These are phyloP conservation scores for Ceratitis capitata DNA, from an alignment of 1,140 invertebrate genomes.

Conservation along the genomic window DNA sequence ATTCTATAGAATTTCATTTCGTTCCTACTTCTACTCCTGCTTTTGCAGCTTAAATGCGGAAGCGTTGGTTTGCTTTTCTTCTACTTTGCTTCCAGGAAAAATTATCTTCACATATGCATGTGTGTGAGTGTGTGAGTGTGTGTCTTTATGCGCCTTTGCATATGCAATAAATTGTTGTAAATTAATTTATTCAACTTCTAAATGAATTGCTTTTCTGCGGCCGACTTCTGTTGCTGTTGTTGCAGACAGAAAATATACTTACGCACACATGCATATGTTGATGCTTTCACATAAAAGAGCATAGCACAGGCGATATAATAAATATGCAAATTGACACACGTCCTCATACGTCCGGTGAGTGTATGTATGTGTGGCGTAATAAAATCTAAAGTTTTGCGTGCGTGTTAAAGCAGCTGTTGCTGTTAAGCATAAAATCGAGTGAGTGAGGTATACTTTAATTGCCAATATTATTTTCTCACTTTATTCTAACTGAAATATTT, in stretches of 20 bases:
- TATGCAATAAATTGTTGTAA: slow-evolving; percentile 36
- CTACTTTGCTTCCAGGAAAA: no score
- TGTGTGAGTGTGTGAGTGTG: background rate
- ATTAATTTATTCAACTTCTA: slow-evolving; percentile 37
- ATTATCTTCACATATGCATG: background rate
- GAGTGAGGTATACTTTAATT: background rate
- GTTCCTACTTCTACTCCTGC: background rate
- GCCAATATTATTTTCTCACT: background rate
- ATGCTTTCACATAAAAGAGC: background rate
- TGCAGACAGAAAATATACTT: background rate
- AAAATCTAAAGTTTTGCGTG: background rate
- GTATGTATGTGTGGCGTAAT: background rate
- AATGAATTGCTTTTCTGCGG: slow-evolving; percentile 23
- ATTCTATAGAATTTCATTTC: background rate
- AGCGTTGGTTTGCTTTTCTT: background rate
- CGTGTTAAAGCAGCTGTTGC: slow-evolving; percentile 12
- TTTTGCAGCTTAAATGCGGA: background rate
- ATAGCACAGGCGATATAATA: slow-evolving; percentile 21
- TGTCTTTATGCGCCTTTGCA: background rate
- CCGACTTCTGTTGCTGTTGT: background rate
- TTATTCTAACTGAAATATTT: background rate
- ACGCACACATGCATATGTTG: background rate
- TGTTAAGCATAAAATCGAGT: background rate
- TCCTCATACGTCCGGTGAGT: background rate
- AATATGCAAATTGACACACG: slow-evolving; percentile 26